phyloP scores from a whole-genome alignment of 2,797 vertebrate species.

The Pelodytes ibericus region DNA sequence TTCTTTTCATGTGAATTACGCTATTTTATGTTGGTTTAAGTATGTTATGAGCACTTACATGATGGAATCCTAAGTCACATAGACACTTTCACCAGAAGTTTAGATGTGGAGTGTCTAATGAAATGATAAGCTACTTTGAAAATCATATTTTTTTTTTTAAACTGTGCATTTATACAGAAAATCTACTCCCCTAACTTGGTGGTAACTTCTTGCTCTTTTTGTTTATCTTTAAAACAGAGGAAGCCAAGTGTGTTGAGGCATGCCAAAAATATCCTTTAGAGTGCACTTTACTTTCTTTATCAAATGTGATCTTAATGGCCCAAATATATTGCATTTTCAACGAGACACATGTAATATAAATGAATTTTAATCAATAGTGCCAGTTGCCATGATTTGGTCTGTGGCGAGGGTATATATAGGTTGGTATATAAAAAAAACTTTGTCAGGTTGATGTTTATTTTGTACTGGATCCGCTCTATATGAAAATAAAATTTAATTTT shows the following conservation, averaged over 20 bases:
- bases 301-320: slow-evolving; percentile 38
- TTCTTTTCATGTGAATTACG: slow-evolving; percentile 50
- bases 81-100: slow-evolving; percentile 17
- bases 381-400: slow-evolving; percentile 32
- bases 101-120: not conserved
- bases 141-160: slow-evolving; percentile 1
- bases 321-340: slow-evolving; percentile 38
- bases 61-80: not conserved
- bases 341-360: slow-evolving; percentile 22
- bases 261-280: slow-evolving; percentile 54
- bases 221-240: not conserved
- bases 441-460: slow-evolving; percentile 45
- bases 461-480: slow-evolving; percentile 50
- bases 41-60: not conserved
- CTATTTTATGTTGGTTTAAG: slow-evolving; percentile 43
- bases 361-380: slow-evolving; percentile 29
- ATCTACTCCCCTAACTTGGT: slow-evolving; percentile 14
- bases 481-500: slow-evolving; percentile 40
- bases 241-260: slow-evolving; percentile 46
- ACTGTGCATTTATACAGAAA: slow-evolving; percentile 11
- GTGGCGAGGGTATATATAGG: slow-evolving; percentile 17
- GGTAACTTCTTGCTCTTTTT: slow-evolving; percentile 19
- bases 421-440: slow-evolving; percentile 27
- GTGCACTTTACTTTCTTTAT: slow-evolving; percentile 55
- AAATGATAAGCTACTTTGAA: not conserved